Conservation (phyloP, 2,113 vertebrate genomes). For the Falcunculus frontatus region DNA sequence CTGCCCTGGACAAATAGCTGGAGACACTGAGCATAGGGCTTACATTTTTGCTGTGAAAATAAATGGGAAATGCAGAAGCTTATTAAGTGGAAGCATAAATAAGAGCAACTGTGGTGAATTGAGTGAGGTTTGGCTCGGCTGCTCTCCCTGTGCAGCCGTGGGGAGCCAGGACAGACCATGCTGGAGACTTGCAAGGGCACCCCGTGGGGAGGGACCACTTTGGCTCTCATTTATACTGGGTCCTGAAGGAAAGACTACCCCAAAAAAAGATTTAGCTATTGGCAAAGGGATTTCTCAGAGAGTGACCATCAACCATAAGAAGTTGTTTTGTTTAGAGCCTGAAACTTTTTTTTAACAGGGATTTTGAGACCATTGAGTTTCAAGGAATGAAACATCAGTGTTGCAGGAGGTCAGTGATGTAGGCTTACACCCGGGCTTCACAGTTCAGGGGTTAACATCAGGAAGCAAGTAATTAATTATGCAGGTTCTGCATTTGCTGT, state of each 20-base stretch:
- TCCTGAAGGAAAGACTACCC: background rate
- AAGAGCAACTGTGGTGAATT: background rate
- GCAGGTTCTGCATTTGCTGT: background rate
- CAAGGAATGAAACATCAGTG: background rate
- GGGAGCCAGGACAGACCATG: accelerated
- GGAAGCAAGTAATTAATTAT: background rate
- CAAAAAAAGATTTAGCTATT: background rate
- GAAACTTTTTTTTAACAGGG: background rate
- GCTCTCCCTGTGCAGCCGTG: accelerated
- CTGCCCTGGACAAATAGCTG: background rate
- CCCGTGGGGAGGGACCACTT: accelerated
- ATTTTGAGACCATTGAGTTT: background rate
- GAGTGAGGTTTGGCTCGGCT: background rate
- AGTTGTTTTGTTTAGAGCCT: background rate
- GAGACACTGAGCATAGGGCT: background rate
- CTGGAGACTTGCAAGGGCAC: background rate
- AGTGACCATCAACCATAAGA: background rate
- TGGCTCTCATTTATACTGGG: background rate
- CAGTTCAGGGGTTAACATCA: background rate
- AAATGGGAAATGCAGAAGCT: background rate
- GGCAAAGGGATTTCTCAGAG: background rate
- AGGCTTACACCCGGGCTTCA: background rate
- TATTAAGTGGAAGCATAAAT: background rate
- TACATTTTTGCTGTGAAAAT: background rate
- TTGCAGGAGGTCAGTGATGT: background rate